phyloP scores from a whole-genome alignment of 1,140 invertebrate species.

The Ganaspis sp. region DNA sequence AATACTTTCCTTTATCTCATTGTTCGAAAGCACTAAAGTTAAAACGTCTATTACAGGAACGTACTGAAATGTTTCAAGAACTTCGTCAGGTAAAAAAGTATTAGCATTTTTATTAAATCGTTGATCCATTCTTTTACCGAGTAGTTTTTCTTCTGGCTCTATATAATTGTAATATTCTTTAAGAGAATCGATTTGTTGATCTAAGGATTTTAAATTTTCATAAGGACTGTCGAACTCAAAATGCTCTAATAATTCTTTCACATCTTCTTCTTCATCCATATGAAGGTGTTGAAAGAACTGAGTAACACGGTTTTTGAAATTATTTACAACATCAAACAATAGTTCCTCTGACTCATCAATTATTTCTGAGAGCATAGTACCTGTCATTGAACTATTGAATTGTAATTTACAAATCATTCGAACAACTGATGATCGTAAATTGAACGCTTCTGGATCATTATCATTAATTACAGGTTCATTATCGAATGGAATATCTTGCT shows the following conservation, averaged over 20 bases:
- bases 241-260: not conserved
- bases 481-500: no score
- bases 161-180: not conserved
- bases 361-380: not conserved
- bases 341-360: slow-evolving; percentile 26
- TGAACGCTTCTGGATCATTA: no score
- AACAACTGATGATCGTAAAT: slow-evolving; percentile 8
- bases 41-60: not conserved
- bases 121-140: slow-evolving; percentile 15
- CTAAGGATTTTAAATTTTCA: not conserved
- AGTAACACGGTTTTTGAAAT: not conserved
- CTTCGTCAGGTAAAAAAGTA: not conserved
- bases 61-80: slow-evolving; percentile 35
- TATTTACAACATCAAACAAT: not conserved
- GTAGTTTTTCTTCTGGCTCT: not conserved
- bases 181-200: slow-evolving; percentile 23
- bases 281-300: not conserved
- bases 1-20: not conserved
- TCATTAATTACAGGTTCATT: no score
- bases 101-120: slow-evolving; percentile 10
- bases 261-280: not conserved
- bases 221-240: slow-evolving; percentile 37
- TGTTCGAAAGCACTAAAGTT: slow-evolving; percentile 28
- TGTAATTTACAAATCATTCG: slow-evolving; percentile 26
- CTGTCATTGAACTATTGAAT: slow-evolving; percentile 29